Evolutionary conservation across 2,888 invertebrate species (phyloP), one percentile per base, ranked within the genome.

Genomic region (Mycogona germanica): DNA sequence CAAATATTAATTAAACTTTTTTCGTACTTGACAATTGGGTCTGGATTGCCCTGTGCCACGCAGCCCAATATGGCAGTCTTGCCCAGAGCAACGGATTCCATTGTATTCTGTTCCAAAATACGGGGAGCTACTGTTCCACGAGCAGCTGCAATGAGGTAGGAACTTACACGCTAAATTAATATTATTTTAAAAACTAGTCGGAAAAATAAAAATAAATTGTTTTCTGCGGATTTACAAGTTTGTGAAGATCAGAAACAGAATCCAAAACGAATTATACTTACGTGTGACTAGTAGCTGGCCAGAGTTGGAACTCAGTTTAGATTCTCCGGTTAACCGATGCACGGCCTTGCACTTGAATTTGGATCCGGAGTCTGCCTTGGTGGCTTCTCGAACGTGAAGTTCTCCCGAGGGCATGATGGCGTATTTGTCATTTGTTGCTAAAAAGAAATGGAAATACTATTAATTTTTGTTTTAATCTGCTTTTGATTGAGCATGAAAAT

Each of bases 61-160:
- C 77, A 77, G 62, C 79, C 69, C 63, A 81, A 69, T 29, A 78
- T 76, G 62, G 77, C 75, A 3, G 23, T 19, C 19, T 49, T n/a
- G 12, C 29, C 29, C n/a, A 5, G 21, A 12, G 9, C 17, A 12
- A 41, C 41, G 23, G 19, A 5, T 6, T 38, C 38, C 3, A 38
- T 19, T 3, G 17, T 4, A 32, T 19, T 25, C 7, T n/a, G 7
- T 21, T 49, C 38, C n/a, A 42, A 17, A 32, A 49, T 49, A 14
- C 26, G 35, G 4, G 49, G 35, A 19, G 49, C 25, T 9, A 38
- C 35, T 25, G 35, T 3, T 12, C 49, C 49, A 49, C 38, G 49
- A 3, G 49, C n/a, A 6, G 48, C 48, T 35, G 19, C 9, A 40
- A 25, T 14, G 28, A n/a, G n/a, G n/a, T n/a, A n/a, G n/a, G n/a